Base-by-base conservation (phyloP, 2,888 invertebrate genomes). In the Hydroisotoma schaefferi region DNA sequence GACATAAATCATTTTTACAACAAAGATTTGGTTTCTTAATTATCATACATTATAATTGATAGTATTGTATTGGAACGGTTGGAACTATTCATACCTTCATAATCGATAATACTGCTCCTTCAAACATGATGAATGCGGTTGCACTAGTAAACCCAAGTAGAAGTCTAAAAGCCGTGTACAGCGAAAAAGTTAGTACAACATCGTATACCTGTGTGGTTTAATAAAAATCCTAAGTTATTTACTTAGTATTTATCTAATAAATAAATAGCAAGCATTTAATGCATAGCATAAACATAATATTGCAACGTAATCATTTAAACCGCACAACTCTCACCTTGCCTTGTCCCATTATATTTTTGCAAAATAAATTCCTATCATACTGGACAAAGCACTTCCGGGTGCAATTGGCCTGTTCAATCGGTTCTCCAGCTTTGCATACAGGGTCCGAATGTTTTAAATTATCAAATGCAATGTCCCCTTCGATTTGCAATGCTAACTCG, bases 71-170 rank as follows among this genome's bases (percentile, higher is more conserved):
- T n/a, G n/a, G n/a, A n/a, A n/a, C n/a, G n/a, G n/a, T 10, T 10
- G 33, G 15, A 10, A 8, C 33, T 10, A 10, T 15, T 33, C 33
- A 56, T 53, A 67, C 72, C 68, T 64, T 73, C 82, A 88, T 78
- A 71, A 88, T 86, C 4, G 87, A 85, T 60, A 88, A 86, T 2
- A 87, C 87, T 1, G 88, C 88, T 1, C 87, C 77, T 76, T 88
- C 87, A 74, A 88, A 88, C 86, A 88, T 87, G 26, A 87, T 33
- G 33, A 33, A 33, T 8, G 33, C 8, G 15, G 33, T 33, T 87
- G 74, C 73, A 40, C 72, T 69, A 20, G 69, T 60, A 46, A 74
- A 57, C 0, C 87, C 87, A 6, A 73, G 63, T 15, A 73, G 54
- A 6, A 73, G 61, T 23, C 74, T 58, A 23, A 73, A 61, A 22